Conservation (phyloP, 2,888 invertebrate genomes). For the Euplagia quadripunctaria region DNA sequence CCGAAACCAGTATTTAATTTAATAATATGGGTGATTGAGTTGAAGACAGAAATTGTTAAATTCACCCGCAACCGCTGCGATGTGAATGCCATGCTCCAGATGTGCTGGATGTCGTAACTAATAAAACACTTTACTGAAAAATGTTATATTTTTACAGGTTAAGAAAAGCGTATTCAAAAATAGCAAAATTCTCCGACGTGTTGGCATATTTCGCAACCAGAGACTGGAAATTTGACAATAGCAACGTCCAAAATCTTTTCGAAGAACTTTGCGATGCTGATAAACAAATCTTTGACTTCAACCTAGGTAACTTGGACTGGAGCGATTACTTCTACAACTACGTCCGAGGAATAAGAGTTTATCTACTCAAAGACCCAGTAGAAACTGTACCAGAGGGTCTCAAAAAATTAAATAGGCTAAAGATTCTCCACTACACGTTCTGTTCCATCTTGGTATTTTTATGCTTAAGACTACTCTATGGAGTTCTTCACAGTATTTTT, state of each 20-base stretch:
- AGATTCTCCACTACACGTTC: constrained; percentile 61
- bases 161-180: constrained; percentile 91
- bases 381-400: constrained; percentile 89
- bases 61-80: too few relatives aligned
- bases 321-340: constrained; percentile 90
- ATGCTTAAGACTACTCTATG: constrained; percentile 61
- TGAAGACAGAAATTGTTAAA: too few relatives aligned
- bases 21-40: too few relatives aligned
- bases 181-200: constrained; percentile 90
- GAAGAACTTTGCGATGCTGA: constrained; percentile 87
- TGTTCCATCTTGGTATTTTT: constrained; percentile 50
- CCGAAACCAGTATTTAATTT: too few relatives aligned
- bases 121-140: neutral
- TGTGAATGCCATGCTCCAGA: too few relatives aligned
- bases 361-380: constrained; percentile 91
- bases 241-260: constrained; percentile 85
- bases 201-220: constrained; percentile 91
- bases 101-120: too few relatives aligned
- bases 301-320: constrained; percentile 90
- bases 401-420: constrained; percentile 72
- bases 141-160: constrained; percentile 82
- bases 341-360: constrained; percentile 90
- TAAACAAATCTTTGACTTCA: constrained; percentile 89
- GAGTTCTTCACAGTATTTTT: constrained; percentile 37
- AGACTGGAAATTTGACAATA: constrained; percentile 91